Evolutionary conservation across 2,888 invertebrate species (phyloP).

Genomic region (Hirtodrosophila confusa): DNA sequence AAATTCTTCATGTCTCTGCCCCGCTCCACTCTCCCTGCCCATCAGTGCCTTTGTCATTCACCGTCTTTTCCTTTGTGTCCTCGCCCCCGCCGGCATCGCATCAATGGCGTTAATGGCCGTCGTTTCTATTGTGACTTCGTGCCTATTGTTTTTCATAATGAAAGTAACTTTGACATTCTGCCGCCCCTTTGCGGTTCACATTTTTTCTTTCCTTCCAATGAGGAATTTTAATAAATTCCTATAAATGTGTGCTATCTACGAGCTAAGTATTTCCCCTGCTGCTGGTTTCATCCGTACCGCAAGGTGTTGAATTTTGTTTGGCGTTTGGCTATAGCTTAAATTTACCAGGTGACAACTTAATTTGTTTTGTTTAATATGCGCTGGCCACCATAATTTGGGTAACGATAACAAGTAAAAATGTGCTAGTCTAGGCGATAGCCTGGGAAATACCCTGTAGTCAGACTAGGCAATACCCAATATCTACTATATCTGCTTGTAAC

Average conservation of each 20-base stretch:
- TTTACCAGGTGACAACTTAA: too few relatives aligned
- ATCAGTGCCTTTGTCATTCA: background rate
- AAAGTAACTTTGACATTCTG: conserved; percentile 71
- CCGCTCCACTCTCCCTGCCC: background rate
- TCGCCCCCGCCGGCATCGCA: conserved; percentile 22
- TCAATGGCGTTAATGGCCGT: conserved; percentile 63
- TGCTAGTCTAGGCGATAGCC: too few relatives aligned
- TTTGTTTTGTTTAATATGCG: too few relatives aligned
- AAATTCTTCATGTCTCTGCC: conserved; percentile 60
- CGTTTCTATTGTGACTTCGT: conserved; percentile 52
- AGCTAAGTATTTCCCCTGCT: conserved; percentile 18
- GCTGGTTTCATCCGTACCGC: conserved; percentile 4
- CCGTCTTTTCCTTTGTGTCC: conserved; percentile 1
- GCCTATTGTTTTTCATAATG: conserved; percentile 58
- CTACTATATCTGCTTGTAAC: too few relatives aligned
- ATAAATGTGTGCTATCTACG: conserved; percentile 18
- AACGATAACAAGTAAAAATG: too few relatives aligned
- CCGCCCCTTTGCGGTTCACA: conserved; percentile 14
- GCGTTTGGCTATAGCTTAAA: background rate
- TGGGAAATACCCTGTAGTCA: too few relatives aligned
- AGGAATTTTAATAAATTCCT: conserved; percentile 48
- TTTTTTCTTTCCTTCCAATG: conserved; percentile 4
- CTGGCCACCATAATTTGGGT: too few relatives aligned
- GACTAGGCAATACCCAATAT: too few relatives aligned
- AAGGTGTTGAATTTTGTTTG: background rate